Base-by-base conservation (phyloP, 2,888 invertebrate species). In the Tigriopus californicus region DNA sequence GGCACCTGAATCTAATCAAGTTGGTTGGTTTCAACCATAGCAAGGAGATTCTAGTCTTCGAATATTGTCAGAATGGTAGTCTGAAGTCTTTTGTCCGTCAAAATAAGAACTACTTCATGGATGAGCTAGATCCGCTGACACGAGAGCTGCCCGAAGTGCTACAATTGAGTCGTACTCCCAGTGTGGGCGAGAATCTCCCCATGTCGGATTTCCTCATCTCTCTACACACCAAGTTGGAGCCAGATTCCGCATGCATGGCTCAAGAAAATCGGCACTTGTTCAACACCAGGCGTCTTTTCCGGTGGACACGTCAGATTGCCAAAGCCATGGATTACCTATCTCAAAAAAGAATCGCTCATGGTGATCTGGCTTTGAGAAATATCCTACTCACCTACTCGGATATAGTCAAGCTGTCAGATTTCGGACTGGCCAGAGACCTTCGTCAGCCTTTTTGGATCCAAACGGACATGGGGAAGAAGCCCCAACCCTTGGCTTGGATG, bases 371-470 rank as follows among this genome's bases (percentile, higher is more conserved):
- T 41, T 15, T 55, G 15, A 33, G 55, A 33, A 55, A 55, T 41
- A 33, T 55, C 22, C 41, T 55, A 1, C 41, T 55, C 10, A 25
- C 55, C 33, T 20, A 33, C 41, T 41, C 40, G 20, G 55, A 55
- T 33, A 40, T 41, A n/a, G 41, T 55, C 15, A 55, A 55, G 33
- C 33, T 55, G 18, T 55, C 55, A 44, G 55, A 55, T 41, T 55
- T 52, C 40, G 55, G 55, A 1, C 55, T 55, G 41, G 55, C 55
- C 41, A 52, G 33, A 13, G 22, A 24, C 2, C 52, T 52, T 52
- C 33, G 33, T 33, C 33, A 33, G 8, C 33, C 33, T 5, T 33
- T 33, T 33, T 33, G 33, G 33, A 33, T 33, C 33, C 33, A 33
- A 33, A 52, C 52, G 11, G 52, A 52, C 24, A 13, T 25, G 15